These are phyloP conservation scores for Bagarius yarrelli DNA, from an alignment of 2,113 vertebrate species.

Conservation along the genomic window DNA sequence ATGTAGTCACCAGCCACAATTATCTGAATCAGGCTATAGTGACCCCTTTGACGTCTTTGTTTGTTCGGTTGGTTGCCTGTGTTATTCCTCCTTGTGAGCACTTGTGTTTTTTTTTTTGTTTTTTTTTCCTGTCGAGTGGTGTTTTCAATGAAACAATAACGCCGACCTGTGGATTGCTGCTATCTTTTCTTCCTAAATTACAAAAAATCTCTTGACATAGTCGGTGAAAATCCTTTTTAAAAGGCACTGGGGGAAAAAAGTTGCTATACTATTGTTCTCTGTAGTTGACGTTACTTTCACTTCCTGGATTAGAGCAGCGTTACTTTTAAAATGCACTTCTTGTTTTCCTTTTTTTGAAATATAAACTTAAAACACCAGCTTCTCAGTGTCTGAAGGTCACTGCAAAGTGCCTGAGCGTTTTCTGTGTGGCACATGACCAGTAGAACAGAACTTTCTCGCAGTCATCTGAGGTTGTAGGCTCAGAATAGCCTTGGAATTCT, in stretches of 20 bases:
- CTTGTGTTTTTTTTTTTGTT: too few species aligned
- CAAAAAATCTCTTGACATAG: background rate
- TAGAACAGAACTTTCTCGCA: constrained; percentile 12
- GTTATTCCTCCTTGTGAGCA: background rate
- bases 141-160: background rate
- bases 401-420: constrained; percentile 36
- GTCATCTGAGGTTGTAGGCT: constrained; percentile 7
- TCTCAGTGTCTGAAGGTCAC: background rate
- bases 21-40: background rate
- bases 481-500: constrained; percentile 33
- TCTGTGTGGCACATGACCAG: constrained; percentile 5
- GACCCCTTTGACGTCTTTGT: background rate
- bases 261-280: background rate
- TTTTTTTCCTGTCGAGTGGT: background rate
- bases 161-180: background rate
- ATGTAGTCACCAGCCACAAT: background rate
- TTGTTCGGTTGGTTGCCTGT: background rate
- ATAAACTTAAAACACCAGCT: background rate
- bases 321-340: background rate
- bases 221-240: constrained; percentile 4
- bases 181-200: background rate
- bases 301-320: constrained; percentile 1
- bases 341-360: background rate
- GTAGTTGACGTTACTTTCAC: background rate
- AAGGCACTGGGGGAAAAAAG: background rate